Evolutionary conservation across 1,140 invertebrate genomes (phyloP), one percentile per base, ranked within the genome.

Genomic region (Batillaria attramentaria): DNA sequence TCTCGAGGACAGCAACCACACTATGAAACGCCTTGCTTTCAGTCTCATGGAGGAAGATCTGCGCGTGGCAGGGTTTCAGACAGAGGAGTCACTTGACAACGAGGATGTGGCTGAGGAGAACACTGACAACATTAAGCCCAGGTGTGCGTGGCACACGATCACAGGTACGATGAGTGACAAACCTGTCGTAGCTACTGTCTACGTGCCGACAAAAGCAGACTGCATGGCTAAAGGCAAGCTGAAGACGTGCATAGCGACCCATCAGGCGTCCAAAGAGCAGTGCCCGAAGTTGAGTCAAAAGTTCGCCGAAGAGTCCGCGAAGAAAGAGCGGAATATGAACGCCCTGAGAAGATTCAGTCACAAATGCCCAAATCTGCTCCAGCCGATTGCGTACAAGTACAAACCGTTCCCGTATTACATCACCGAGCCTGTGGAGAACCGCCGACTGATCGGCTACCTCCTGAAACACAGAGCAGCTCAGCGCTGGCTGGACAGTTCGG

Each of bases 371-470:
- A n/a, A 33, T 42, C 8, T 72, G 41, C 42, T 72, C 42, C 42
- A 72, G 33, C 24, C 54, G 8, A 24, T 31, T 20, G 35, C 31
- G 28, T 72, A 72, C 33, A 20, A 54, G n/a, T 33, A 37, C 43
- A n/a, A 43, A 8, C 70, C 70, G 4, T 46, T 54, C 18, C 70
- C 70, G 5, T 72, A 50, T 43, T 72, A 72, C 70, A 35, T 72
- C 70, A 72, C 43, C 31, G 70, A 72, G 28, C 16, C 33, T 31
- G 62, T 66, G 6, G 31, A 66, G 33, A 31, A 33, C 3, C 62
- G 62, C 33, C 62, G 62, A 8, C 24, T 66, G 62, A 8, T 66
- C 5, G 8, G 13, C 3, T 24, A 66, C 33, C 5, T 66, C 31
- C 28, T 66, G 62, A 35, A 66, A 5, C 62, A 66, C 24, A 4